Conservation (phyloP, 2,113 vertebrate genomes). For the Ptilorrhoa leucosticta region DNA sequence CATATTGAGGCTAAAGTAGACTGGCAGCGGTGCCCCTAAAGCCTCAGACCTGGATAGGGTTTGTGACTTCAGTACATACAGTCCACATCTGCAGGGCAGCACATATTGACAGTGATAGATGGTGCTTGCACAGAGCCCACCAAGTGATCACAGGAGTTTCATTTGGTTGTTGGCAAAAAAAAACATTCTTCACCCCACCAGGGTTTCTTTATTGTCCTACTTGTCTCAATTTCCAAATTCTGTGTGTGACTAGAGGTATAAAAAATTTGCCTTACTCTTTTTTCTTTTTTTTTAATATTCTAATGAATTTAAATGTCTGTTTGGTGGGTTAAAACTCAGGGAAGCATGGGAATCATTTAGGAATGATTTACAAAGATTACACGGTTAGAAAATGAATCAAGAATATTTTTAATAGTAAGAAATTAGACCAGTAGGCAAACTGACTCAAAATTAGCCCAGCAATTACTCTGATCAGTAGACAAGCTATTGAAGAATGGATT, state of each 20-base stretch:
- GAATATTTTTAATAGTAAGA: background rate
- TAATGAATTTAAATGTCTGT: background rate
- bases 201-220: background rate
- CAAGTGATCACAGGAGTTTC: background rate
- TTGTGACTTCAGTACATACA: background rate
- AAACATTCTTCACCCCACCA: background rate
- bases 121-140: background rate
- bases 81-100: background rate
- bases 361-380: background rate
- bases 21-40: background rate
- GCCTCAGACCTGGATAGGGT: background rate
- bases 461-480: constrained; percentile 41
- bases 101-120: rapidly evolving
- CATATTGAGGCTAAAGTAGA: background rate
- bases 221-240: background rate
- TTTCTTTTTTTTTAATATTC: background rate
- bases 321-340: background rate
- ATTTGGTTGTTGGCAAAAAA: background rate
- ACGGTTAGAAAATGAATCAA: background rate
- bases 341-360: background rate
- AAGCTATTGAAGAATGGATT: constrained; percentile 34
- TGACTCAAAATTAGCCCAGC: background rate
- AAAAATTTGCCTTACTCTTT: background rate
- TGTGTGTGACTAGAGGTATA: background rate
- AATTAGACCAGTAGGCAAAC: constrained; percentile 10